A percentile compares a stretch with the other conserved stretches of the same genome.
phyloP scores from a whole-genome alignment of 1,140 invertebrate genomes.

The Drosophila repletoides region DNA sequence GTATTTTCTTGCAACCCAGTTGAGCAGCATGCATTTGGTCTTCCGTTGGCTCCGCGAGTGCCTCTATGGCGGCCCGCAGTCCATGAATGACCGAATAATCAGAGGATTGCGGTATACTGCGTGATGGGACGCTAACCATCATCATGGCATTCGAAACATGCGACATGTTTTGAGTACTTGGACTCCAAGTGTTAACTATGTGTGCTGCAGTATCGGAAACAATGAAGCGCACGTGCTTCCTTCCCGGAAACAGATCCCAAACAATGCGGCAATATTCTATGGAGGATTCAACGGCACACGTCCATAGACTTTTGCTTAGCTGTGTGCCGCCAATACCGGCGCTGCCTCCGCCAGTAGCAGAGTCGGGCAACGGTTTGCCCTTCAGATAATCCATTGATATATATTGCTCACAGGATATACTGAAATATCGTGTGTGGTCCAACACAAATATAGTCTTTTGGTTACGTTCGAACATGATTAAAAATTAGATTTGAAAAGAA shows the following conservation, averaged over 20 bases:
- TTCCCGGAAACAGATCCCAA: conserved; percentile 96
- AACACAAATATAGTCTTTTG: conserved; percentile 98
- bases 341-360: not conserved
- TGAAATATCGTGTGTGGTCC: conserved; percentile 95
- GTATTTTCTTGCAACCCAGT: conserved; percentile 59
- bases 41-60: conserved; percentile 91
- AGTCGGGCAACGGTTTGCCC: conserved; percentile 83
- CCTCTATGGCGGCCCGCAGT: conserved; percentile 92
- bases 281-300: conserved; percentile 95
- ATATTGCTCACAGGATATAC: conserved; percentile 91
- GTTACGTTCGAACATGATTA: conserved; percentile 84
- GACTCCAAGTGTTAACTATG: conserved; percentile 91
- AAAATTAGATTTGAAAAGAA: not conserved
- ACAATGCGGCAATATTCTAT: conserved; percentile 97
- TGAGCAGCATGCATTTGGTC: conserved; percentile 84
- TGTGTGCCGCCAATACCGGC: conserved; percentile 29
- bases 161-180: conserved; percentile 91
- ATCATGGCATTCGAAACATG: conserved; percentile 91
- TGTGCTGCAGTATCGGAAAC: conserved; percentile 91
- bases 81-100: conserved; percentile 92
- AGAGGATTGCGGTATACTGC: conserved; percentile 82
- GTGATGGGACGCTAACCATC: conserved; percentile 87
- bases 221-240: conserved; percentile 93
- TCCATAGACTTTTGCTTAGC: conserved; percentile 93
- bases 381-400: conserved; percentile 95